Conservation (phyloP, 2,888 invertebrate genomes). For the Teleiodes luculella region DNA sequence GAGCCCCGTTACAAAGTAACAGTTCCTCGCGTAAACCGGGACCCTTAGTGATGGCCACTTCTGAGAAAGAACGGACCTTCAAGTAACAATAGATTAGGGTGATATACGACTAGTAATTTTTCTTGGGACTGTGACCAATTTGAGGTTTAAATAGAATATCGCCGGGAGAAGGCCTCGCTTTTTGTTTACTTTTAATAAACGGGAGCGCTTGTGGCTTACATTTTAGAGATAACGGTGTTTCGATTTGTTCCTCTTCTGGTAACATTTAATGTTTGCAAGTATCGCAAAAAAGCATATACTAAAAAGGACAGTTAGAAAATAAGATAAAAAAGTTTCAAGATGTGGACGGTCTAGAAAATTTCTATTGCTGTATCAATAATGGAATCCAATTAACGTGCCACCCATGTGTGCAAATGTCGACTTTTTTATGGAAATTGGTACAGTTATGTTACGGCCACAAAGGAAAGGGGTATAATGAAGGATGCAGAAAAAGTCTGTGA, state of each 20-base stretch:
- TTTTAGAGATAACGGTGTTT: slow-evolving; percentile 9
- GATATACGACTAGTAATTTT: slow-evolving; percentile 63
- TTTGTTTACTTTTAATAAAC: slow-evolving; percentile 40
- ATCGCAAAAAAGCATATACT: background rate
- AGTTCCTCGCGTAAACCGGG: slow-evolving; percentile 73
- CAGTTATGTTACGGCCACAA: slow-evolving; percentile 56
- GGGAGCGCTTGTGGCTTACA: slow-evolving; percentile 48
- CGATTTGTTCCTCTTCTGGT: background rate
- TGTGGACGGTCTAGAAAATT: slow-evolving; percentile 34
- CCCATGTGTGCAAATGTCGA: slow-evolving; percentile 57
- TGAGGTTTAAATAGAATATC: slow-evolving; percentile 66
- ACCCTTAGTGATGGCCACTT: slow-evolving; percentile 58
- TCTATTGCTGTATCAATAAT: slow-evolving; percentile 43
- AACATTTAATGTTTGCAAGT: background rate
- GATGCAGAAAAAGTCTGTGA: slow-evolving; percentile 63
- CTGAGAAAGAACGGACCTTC: slow-evolving; percentile 59
- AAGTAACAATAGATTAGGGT: slow-evolving; percentile 55
- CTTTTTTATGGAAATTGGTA: slow-evolving; percentile 51
- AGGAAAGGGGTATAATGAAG: slow-evolving; percentile 64
- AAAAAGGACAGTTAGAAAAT: background rate
- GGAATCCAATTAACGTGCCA: slow-evolving; percentile 61
- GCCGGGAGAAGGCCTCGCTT: slow-evolving; percentile 38
- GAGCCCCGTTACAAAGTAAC: slow-evolving; percentile 61
- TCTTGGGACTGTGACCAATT: slow-evolving; percentile 61
- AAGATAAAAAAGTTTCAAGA: slow-evolving; percentile 35